Base-by-base conservation (phyloP, 2,113 vertebrate genomes). In the Phylloscopus trochiloides region DNA sequence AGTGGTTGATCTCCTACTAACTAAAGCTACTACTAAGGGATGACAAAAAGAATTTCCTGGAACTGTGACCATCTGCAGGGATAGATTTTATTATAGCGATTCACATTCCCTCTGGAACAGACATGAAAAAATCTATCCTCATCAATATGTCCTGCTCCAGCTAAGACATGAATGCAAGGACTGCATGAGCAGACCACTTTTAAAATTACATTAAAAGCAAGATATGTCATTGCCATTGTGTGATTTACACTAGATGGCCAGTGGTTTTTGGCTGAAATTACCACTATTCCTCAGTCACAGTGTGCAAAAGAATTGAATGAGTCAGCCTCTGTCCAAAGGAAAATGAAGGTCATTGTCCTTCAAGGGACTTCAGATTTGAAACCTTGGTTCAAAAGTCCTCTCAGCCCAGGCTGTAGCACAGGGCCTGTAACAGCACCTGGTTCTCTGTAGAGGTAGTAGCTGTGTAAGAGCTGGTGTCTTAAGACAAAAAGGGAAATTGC, bases 271-370 rank as follows among this genome's bases (percentile, higher is more conserved):
- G 18, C 52, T 87, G 57, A 79, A 58, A 54, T 74, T 67, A 70
- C 9, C 6, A 12, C 22, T 84, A n/a, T 38, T 51, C 25, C 40
- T 55, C 34, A 89, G 5, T 21, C 3, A 2, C 0, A 0, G 14
- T 12, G 32, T 47, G 42, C 12, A 34, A 48, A 77, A 40, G 14
- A 54, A 36, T 40, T 17, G 25, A 74, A 38, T 38, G 14, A 10
- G 25, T 62, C 52, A 38, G 29, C 4, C 14, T 54, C 19, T 86
- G 1, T n/a, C 71, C 20, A 85, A 34, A n/a, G 17, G 40, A 63
- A 86, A 79, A 51, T 26, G 3, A 40, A 79, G 7, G 34, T 55
- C n/a, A 5, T 66, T 55, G 24, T 43, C 31, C 31, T 67, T 63
- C 65, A 61, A 40, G 81, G n/a, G 43, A 78, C 40, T 55, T 71